These are phyloP conservation scores for Thalassarche chlororhynchos DNA, from an alignment of 2,113 vertebrate species.

Conservation along the genomic window DNA sequence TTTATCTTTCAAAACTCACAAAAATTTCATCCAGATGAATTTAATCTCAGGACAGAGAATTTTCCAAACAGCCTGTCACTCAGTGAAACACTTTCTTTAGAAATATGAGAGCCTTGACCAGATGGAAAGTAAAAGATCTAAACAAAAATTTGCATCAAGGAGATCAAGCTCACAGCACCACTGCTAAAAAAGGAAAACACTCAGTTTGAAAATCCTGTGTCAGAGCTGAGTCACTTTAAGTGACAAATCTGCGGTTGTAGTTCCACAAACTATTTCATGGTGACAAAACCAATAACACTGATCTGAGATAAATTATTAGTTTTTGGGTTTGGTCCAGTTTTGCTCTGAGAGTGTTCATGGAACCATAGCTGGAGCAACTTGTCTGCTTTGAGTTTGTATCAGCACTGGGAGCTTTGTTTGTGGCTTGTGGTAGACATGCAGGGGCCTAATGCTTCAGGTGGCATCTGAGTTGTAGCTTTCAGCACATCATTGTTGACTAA, in stretches of 20 bases:
- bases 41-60: neutral
- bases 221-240: neutral
- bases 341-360: neutral
- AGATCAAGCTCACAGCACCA: neutral
- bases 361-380: neutral
- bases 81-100: neutral
- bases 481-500: neutral
- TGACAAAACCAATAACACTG: neutral
- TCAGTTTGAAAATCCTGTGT: neutral
- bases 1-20: neutral
- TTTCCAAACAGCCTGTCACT: neutral
- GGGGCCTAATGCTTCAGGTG: neutral
- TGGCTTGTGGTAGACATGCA: neutral
- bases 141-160: neutral
- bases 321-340: neutral
- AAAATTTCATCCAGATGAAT: neutral
- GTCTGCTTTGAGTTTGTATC: neutral
- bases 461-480: neutral
- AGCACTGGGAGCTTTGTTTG: neutral
- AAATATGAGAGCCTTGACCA: neutral
- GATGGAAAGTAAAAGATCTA: neutral
- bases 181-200: neutral
- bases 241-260: neutral
- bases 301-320: neutral
- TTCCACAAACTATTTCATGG: neutral